Base-by-base conservation (phyloP, 2,113 vertebrate species). In the Halcyon senegalensis region DNA sequence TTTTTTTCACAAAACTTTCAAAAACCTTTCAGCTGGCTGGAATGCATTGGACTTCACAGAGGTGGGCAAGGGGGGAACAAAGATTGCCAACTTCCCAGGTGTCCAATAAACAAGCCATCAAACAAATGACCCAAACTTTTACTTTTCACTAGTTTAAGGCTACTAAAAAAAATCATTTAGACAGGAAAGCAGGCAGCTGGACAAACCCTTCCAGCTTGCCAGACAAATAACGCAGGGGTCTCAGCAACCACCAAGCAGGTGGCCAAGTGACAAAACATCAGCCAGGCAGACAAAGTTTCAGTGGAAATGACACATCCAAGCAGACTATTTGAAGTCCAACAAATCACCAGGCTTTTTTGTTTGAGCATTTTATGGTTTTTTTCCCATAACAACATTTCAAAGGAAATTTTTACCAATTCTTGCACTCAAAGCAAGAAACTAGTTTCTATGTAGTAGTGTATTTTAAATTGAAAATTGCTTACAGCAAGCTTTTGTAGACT, bases 371-470 rank as follows among this genome's bases (percentile, higher is more conserved):
- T 16, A 56, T 16, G 25, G 8, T 4, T 75, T 75, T 37, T 75
- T 75, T 85, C 35, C 27, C n/a, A 23, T 67, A 87, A 73, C 23
- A 89, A 44, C 35, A 69, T 77, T 78, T 80, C 50, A 81, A 75
- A 89, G 53, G 60, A 87, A 78, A 76, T 53, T 64, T 78, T 82
- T 73, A 87, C 53, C 74, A 79, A n/a, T 75, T 53, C n/a, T 55
- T 72, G 44, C 35, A 53, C 33, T 77, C 39, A 25, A 43, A 73
- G 44, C 23, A 76, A 87, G 39, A 91, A 68, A 69, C 5, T 27
- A 46, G 35, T 55, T 92, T 70, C 46, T 86, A 4, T 3, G 19
- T 7, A 64, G 39, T 4, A 60, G 4, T 0, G 0, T 12, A 51
- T 43, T 68, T 84, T 44, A 37, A 69, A 63, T 68, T 78, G 33